Percentiles rank a stretch among this genome's conserved stretches.
These are phyloP conservation scores for Delichon dasypus DNA, from an alignment of 2,797 vertebrate genomes.

Conservation along the genomic window DNA sequence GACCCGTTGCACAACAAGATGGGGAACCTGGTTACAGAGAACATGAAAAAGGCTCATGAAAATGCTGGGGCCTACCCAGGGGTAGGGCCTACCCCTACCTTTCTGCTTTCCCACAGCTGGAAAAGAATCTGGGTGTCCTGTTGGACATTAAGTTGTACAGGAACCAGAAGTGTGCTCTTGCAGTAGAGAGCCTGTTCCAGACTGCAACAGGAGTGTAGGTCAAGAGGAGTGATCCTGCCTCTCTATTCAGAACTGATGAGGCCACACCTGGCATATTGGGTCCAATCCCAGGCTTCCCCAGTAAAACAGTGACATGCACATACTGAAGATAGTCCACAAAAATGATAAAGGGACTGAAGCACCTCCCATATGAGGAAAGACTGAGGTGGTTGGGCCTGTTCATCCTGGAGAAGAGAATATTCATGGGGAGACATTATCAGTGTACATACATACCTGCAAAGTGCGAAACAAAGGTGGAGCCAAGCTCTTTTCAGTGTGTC, in stretches of 20 bases:
- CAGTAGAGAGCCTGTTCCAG: background rate
- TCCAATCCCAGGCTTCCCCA: background rate
- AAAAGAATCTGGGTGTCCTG: background rate
- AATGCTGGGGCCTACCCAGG: background rate
- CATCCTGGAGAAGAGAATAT: background rate
- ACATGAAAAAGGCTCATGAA: background rate
- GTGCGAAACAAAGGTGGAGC: background rate
- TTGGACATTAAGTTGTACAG: background rate
- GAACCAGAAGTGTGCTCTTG: background rate
- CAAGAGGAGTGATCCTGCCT: background rate
- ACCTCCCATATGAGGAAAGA: background rate
- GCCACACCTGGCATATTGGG: background rate
- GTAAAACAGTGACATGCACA: background rate
- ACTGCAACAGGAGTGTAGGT: background rate
- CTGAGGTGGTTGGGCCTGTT: background rate
- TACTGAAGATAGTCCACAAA: background rate
- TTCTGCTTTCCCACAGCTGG: background rate
- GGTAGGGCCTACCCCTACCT: no score
- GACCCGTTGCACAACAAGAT: no score
- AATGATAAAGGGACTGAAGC: background rate
- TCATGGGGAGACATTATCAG: background rate
- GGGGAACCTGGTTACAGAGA: background rate
- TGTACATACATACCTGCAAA: background rate
- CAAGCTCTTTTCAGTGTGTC: background rate
- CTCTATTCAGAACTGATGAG: background rate